These are phyloP conservation scores for Radopholus similis DNA, from an alignment of 1,140 invertebrate species.

Conservation along the genomic window DNA sequence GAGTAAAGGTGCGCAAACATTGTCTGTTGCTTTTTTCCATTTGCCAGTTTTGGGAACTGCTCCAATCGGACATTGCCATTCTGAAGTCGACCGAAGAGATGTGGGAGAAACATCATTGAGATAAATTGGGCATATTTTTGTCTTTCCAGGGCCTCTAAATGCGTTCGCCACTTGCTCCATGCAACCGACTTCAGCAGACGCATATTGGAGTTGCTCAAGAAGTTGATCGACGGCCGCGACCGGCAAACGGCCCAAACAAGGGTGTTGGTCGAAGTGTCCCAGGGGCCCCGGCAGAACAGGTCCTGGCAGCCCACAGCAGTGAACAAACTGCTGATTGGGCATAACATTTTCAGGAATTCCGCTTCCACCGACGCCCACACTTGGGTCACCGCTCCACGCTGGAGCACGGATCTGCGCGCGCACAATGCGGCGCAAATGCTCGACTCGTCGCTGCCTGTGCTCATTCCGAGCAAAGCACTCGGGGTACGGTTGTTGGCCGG, in stretches of 20 bases:
- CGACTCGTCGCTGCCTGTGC: constrained; percentile 35
- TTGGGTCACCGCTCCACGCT: constrained; percentile 21
- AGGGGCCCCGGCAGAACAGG: too few species aligned
- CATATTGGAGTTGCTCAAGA: background rate
- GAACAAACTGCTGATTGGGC: background rate
- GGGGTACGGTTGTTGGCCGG: constrained; percentile 1
- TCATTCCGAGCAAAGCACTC: constrained; percentile 30
- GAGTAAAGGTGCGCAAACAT: too few species aligned
- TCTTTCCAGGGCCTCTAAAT: background rate
- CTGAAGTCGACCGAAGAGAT: background rate
- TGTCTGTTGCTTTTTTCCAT: background rate
- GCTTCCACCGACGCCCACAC: background rate
- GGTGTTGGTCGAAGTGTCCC: background rate
- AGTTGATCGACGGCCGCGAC: background rate
- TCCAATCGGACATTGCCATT: background rate
- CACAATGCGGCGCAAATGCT: constrained; percentile 39
- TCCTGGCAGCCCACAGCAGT: too few species aligned
- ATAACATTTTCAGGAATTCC: background rate
- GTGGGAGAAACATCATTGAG: background rate
- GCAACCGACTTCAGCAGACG: background rate
- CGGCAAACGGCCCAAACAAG: background rate
- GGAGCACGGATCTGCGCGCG: constrained; percentile 37
- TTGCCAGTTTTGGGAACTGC: background rate
- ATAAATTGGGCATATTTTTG: background rate
- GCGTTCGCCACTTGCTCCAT: background rate